Evolutionary conservation across 2,888 invertebrate species (phyloP), one percentile per base, ranked within the genome.

Genomic region (Torymus aiolomorphi): DNA sequence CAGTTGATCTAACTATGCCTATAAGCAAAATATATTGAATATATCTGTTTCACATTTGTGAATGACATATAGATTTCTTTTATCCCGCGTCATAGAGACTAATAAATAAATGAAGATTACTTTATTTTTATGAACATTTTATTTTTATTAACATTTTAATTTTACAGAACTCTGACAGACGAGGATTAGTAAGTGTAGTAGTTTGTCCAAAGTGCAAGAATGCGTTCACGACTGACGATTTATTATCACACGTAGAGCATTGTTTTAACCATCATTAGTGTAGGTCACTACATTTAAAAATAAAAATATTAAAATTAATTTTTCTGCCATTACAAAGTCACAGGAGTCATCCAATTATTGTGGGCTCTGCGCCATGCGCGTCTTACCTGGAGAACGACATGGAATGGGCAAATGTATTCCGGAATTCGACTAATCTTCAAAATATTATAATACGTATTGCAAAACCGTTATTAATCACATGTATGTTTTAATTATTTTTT

Each of bases 371-470:
- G 14, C 70, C 3, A 59, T 72, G 11, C 80, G 70, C 20, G 75
- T 72, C 13, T 18, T 13, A n/a, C 73, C 71, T 12, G 76, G 74
- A 16, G 83, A 83, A 62, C 72, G 66, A 49, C 84, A 84, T 63
- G 83, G 83, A 61, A 80, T 79, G 79, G 79, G 82, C 51, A 67
- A 31, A 69, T 83, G 83, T 73, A 77, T 73, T 16, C 78, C 77
- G 65, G 82, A 83, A 77, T 82, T 82, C 57, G 83, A 83, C 61
- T 83, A 83, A 63, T 74, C 0, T 42, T 2, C 42, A 59, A 16
- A 24, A 24, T 24, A 24, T n/a, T n/a, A 3, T 24, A 24, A 24
- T 24, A 24, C 3, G 3, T 24, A 24, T 24, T 24, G 24, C 2
- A 3, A 24, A 24, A 24, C 24, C 24, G 24, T 24, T 24, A 24